Base-by-base conservation (phyloP, 2,888 invertebrate species). In the Leptinotarsa haldemani region DNA sequence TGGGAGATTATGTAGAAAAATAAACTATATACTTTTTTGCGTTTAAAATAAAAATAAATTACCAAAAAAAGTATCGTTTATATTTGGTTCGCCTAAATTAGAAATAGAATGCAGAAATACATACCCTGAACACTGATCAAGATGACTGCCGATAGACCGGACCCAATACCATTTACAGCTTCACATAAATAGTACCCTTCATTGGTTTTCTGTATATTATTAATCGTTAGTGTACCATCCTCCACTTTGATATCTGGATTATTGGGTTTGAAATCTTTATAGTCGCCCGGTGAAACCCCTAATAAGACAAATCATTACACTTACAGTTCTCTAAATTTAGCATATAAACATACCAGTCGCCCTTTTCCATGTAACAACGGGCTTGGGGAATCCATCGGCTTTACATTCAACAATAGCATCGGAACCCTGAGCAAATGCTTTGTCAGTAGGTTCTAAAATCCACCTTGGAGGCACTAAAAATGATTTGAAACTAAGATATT, bases 131-230 rank as follows among this genome's bases (percentile, higher is more conserved):
- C 97, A 81, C 95, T 96, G 79, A 98, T 94, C 82, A 95, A 91
- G 82, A 97, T 95, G 25, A 98, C 97, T 80, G 97, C 97, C 70
- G 97, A 98, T 48, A 98, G 90, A 84, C 97, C 97, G 76, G 97
- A 95, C 76, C 97, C 97, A 82, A 98, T 97, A 82, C 97, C 96
- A 88, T 98, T 98, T 65, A 96, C 96, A 74, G 97, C 97, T 89
- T 98, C 97, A 86, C 98, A 98, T 61, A 98, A 90, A 87, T 97
- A 98, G 86, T 96, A 96, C 25, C 97, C 97, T 89, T 97, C 96
- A 85, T 97, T 97, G 22, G 93, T 94, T 88, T 97, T 97, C 86
- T 95, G 95, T 80, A 97, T 97, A 84, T 97, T 95, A 82, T 94
- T 92, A 84, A 98, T 94, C 74, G 94, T 91, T 76, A 98, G 90